phyloP scores from a whole-genome alignment of 2,113 vertebrate genomes.

The Reinhardtius hippoglossoides region DNA sequence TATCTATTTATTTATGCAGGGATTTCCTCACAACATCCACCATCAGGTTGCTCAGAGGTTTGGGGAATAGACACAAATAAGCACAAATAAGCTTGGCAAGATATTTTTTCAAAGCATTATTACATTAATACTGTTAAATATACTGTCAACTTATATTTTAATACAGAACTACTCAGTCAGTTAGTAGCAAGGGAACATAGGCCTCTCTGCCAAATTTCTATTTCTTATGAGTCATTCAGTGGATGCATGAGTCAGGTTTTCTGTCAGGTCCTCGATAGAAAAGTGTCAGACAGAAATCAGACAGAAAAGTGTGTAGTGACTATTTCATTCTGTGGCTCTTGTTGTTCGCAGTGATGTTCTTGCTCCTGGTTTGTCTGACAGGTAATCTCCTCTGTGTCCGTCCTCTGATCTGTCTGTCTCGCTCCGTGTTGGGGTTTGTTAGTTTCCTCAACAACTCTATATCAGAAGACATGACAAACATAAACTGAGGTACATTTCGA shows the following conservation, averaged over 20 bases:
- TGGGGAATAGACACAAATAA: no score
- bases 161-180: no score
- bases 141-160: no score
- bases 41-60: no score
- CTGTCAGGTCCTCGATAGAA: neutral
- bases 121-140: no score
- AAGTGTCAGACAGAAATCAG: neutral
- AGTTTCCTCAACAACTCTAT: constrained; percentile 76
- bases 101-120: no score
- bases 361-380: constrained; percentile 37
- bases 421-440: constrained; percentile 62
- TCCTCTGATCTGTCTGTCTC: constrained; percentile 53
- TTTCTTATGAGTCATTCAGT: neutral
- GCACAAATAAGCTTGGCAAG: no score
- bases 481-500: neutral
- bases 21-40: no score
- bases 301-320: neutral
- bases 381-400: constrained; percentile 26
- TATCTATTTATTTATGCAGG: no score
- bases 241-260: neutral
- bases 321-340: constrained; percentile 10
- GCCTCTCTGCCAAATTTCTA: neutral
- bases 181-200: no score
- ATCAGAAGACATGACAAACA: neutral
- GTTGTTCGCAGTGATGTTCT: constrained; percentile 36